Base-by-base conservation (phyloP, 1,140 invertebrate genomes). In the Diprion similis region DNA sequence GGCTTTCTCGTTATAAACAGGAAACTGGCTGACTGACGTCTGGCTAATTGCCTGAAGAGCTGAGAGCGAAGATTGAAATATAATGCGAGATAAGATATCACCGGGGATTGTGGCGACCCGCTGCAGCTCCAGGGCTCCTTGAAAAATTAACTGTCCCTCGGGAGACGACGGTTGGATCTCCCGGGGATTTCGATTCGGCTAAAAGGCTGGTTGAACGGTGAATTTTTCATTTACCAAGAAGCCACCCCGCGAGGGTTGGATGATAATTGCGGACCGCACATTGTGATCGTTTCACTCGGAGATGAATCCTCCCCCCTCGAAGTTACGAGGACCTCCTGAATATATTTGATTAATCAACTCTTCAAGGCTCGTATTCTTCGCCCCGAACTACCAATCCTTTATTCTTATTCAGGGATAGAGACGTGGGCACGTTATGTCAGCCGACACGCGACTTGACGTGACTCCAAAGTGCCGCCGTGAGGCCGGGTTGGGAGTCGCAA, bases 161-260 rank as follows among this genome's bases (percentile, higher is more conserved):
- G n/a, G 51, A 59, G 11, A 13, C 24, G 24, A 37, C 24, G 24
- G 24, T 37, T 6, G 24, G 24, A 17, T 59, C 51, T 59, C 11
- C 9, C n/a, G 51, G 51, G n/a, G n/a, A 59, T 59, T 59, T 59
- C 51, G 51, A 59, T 59, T 59, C 51, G n/a, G 51, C 51, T 59
- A 17, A 59, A 59, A 59, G 51, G 51, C n/a, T 59, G 51, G 51
- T 17, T 59, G n/a, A 59, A 59, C n/a, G 51, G 51, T 59, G 51
- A 59, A 59, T 59, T 15, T 59, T 59, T 59, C 51, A 59, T 59
- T 37, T 37, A 37, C 24, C 24, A 37, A 37, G 24, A 37, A 37
- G 24, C 24, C 24, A 37, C 24, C 24, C 24, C 24, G 24, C 24
- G 24, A 37, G 24, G 24, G 24, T 37, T 37, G 24, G 24, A 37